Evolutionary conservation across 1,140 invertebrate genomes (phyloP), one percentile per base, ranked within the genome.

Genomic region (Conopomorpha cramerella): DNA sequence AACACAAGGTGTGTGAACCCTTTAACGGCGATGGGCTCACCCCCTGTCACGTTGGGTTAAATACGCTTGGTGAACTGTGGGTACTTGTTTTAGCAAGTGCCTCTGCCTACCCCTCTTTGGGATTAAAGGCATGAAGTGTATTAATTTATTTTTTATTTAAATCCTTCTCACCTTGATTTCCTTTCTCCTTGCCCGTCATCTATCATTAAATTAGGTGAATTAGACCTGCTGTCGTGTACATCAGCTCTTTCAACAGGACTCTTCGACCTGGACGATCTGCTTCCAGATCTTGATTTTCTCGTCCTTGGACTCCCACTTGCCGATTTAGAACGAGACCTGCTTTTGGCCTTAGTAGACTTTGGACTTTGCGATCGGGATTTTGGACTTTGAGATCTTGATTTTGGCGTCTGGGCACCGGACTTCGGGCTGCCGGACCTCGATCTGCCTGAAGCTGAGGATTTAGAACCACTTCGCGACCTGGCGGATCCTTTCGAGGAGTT

Each of bases 151-250:
- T n/a, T n/a, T n/a, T n/a, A n/a, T n/a, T n/a, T n/a, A n/a, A n/a
- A n/a, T n/a, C n/a, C n/a, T n/a, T n/a, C n/a, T n/a, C n/a, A n/a
- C n/a, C n/a, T n/a, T n/a, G n/a, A n/a, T n/a, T n/a, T n/a, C n/a
- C n/a, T n/a, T n/a, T n/a, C n/a, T n/a, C n/a, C 46, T 12, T 64
- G 45, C 10, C 50, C 65, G 59, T 76, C 79, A 63, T 81, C 80
- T 41, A 81, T 81, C 70, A 81, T 73, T n/a, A 80, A 74, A 48
- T 80, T 80, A 12, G 79, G 81, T 18, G 81, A 81, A 36, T 81
- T 81, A 2, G 81, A 82, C 33, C 80, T 62, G 39, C 78, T 82
- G 19, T 79, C 60, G 36, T 65, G 58, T 7, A 60, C 58, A 51
- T 65, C 61, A 26, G 53, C 54, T 32, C 64, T 55, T n/a, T 49